Percentiles rank a stretch among this genome's conserved stretches.
These are phyloP conservation scores for Amniataba percoides DNA, from an alignment of 2,797 vertebrate species.

Conservation along the genomic window DNA sequence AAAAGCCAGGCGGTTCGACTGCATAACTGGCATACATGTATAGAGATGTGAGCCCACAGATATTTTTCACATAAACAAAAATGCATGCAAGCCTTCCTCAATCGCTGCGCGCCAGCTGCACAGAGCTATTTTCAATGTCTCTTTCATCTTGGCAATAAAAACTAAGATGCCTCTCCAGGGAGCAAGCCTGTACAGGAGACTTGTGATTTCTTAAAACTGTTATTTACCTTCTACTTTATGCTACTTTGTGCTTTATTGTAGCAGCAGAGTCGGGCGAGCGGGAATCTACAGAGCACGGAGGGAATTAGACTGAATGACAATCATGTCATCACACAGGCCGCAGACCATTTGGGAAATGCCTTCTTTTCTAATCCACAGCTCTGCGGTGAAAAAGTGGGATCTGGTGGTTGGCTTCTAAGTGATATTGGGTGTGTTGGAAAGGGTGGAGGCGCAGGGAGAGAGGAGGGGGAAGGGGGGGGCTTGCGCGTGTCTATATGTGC, in stretches of 20 bases:
- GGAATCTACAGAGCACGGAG: slow-evolving; percentile 55
- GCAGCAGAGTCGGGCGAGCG: slow-evolving; percentile 38
- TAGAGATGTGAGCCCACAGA: slow-evolving; percentile 29
- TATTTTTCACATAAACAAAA: slow-evolving; percentile 66
- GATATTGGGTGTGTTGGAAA: slow-evolving; percentile 64
- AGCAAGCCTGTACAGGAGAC: slow-evolving; percentile 69
- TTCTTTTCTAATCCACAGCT: slow-evolving; percentile 74
- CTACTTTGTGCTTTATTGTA: slow-evolving; percentile 54
- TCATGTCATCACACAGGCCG: slow-evolving; percentile 79
- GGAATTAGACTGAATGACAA: slow-evolving; percentile 76
- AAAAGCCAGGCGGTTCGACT: slow-evolving; percentile 51
- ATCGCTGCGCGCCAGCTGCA: slow-evolving; percentile 61
- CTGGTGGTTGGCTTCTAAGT: slow-evolving; percentile 57
- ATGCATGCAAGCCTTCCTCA: slow-evolving; percentile 11
- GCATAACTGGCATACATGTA: slow-evolving; percentile 42
- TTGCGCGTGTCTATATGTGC: slow-evolving; percentile 29
- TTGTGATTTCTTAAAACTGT: slow-evolving; percentile 34
- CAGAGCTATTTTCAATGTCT: slow-evolving; percentile 59
- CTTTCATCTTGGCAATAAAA: slow-evolving; percentile 76
- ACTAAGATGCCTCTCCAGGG: slow-evolving; percentile 57
- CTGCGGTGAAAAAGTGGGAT: slow-evolving; percentile 69
- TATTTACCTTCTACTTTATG: slow-evolving; percentile 80
- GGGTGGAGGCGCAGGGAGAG: slow-evolving; percentile 40
- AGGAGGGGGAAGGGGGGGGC: not conserved
- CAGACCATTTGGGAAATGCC: slow-evolving; percentile 75